Evolutionary conservation across 2,797 vertebrate genomes (phyloP).

Genomic region (Peromyscus aztecus): DNA sequence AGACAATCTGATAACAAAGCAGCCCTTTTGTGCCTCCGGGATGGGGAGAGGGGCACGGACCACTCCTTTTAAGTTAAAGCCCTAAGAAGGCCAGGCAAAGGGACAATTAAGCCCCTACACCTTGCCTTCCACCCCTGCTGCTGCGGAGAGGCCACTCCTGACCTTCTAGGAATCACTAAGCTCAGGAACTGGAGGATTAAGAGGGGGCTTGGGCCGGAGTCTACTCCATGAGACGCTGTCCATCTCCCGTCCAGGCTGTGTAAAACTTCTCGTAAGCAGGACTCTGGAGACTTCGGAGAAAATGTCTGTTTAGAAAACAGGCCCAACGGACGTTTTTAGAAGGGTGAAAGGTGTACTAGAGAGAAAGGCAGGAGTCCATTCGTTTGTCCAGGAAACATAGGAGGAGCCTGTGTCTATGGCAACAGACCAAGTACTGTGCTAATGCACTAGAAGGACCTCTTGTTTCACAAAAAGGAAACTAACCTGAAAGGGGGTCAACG

Average conservation of each 20-base stretch:
- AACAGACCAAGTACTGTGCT: neutral
- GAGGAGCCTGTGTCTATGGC: neutral
- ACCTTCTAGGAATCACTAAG: rapidly evolving
- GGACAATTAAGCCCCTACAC: too few relatives aligned
- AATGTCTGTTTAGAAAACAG: neutral
- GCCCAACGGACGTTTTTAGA: constrained; percentile 27
- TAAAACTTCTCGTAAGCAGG: neutral
- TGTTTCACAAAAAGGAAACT: neutral
- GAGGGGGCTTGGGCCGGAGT: neutral
- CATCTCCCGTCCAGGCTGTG: neutral
- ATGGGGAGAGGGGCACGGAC: neutral
- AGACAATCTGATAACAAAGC: neutral
- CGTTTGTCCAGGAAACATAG: neutral
- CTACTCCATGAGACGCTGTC: neutral
- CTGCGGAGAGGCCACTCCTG: neutral
- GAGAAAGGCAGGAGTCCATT: neutral
- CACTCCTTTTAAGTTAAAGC: neutral
- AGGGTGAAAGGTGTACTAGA: too few relatives aligned
- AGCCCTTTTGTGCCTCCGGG: neutral
- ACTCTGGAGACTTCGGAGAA: neutral
- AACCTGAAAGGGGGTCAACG: neutral
- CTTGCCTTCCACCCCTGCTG: neutral
- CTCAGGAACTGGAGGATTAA: neutral
- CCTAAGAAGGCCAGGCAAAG: neutral
- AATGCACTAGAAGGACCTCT: neutral